These are phyloP conservation scores for Drosophila limbata DNA, from an alignment of 2,888 invertebrate genomes.

Conservation along the genomic window DNA sequence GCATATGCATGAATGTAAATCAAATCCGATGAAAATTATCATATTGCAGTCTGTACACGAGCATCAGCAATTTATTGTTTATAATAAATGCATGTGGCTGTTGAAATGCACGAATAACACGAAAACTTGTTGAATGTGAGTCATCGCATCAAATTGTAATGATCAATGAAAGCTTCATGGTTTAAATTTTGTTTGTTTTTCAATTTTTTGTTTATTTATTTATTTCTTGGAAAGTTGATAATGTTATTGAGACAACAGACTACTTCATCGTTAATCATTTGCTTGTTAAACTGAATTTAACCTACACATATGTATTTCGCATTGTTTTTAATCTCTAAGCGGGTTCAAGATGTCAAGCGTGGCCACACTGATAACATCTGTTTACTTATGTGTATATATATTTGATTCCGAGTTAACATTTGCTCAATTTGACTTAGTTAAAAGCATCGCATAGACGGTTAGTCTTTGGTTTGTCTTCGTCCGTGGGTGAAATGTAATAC, in stretches of 20 bases:
- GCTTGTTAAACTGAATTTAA: neutral
- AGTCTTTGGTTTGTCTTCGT: neutral
- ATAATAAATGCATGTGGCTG: conserved; percentile 18
- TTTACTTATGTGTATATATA: neutral
- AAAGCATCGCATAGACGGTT: neutral
- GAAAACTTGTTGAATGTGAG: conserved; percentile 22
- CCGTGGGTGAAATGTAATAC: conserved; percentile 2
- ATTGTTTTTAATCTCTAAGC: conserved; percentile 24
- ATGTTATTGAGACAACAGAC: neutral
- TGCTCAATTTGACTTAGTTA: neutral
- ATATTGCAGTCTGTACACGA: conserved; percentile 12
- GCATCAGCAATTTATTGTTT: conserved; percentile 26
- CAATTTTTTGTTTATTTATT: neutral
- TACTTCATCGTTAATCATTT: neutral
- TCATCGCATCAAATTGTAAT: conserved; percentile 12
- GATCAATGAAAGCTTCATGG: neutral
- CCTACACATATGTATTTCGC: conserved; percentile 3
- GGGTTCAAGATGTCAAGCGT: conserved; percentile 31
- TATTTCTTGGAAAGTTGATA: conserved; percentile 21
- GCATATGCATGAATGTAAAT: conserved; percentile 10
- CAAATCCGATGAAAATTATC: conserved; percentile 4
- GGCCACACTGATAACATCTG: conserved; percentile 8
- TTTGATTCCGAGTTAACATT: neutral
- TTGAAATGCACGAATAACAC: neutral
- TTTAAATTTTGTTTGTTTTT: too few relatives aligned